Percentiles rank a stretch among this genome's conserved stretches.
Conservation (phyloP, 2,113 vertebrate species). For the Neoarius graeffei region DNA sequence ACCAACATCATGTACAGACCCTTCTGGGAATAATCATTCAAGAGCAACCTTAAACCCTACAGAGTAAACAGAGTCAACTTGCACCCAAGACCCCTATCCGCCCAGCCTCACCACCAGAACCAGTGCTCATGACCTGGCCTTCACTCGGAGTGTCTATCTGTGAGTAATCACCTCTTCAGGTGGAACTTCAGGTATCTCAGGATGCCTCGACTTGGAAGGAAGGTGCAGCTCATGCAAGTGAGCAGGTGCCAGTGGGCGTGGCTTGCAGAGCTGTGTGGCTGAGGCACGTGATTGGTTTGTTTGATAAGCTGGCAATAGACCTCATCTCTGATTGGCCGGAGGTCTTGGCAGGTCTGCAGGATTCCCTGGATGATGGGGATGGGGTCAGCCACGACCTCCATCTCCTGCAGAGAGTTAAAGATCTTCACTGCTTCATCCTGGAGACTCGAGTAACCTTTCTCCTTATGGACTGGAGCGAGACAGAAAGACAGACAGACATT, state of each 20-base stretch:
- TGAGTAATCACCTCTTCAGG: constrained; percentile 74
- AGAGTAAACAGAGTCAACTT: neutral
- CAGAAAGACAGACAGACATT: neutral
- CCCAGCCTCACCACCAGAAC: neutral
- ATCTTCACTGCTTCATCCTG: constrained; percentile 92
- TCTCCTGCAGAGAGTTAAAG: constrained; percentile 91
- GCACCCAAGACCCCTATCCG: neutral
- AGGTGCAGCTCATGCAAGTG: constrained; percentile 88
- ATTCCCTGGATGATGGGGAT: constrained; percentile 92
- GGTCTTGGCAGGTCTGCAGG: constrained; percentile 90
- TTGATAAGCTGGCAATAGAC: constrained; percentile 94
- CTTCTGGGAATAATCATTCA: neutral
- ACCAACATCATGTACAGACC: neutral
- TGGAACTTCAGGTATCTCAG: constrained; percentile 90
- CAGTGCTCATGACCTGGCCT: neutral
- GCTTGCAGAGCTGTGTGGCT: constrained; percentile 78
- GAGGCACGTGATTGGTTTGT: constrained; percentile 89
- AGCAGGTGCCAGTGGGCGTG: constrained; percentile 87
- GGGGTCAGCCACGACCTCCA: constrained; percentile 86
- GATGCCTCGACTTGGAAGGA: constrained; percentile 85
- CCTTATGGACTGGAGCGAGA: constrained; percentile 79
- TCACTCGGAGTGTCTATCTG: neutral
- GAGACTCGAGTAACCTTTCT: constrained; percentile 88
- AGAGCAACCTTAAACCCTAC: neutral
- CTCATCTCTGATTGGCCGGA: constrained; percentile 86